Conservation (phyloP, 2,888 invertebrate species). For the Sinotaia quadrata region DNA sequence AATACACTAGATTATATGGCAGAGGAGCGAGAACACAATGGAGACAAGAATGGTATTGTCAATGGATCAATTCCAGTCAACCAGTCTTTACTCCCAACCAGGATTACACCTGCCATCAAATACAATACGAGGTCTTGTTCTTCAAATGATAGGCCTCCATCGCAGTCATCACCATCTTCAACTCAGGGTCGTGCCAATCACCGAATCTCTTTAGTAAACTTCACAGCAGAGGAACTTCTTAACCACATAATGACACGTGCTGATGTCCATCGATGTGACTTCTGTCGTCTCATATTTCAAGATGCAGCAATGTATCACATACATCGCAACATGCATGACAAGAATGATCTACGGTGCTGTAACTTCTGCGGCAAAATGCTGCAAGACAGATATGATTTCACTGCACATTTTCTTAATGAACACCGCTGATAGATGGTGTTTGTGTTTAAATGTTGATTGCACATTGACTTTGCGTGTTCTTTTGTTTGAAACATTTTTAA, state of each 20-base stretch:
- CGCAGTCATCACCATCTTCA: not conserved
- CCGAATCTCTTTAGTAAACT: slow-evolving; percentile 48
- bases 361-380: slow-evolving; percentile 53
- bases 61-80: slow-evolving; percentile 34
- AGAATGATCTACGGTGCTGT: slow-evolving; percentile 49
- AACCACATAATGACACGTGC: slow-evolving; percentile 50
- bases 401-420: slow-evolving; percentile 52
- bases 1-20: not conserved
- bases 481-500: too few species aligned
- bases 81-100: slow-evolving; percentile 12
- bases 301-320: slow-evolving; percentile 58
- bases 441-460: not conserved
- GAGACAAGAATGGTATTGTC: slow-evolving; percentile 32
- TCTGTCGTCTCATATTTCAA: slow-evolving; percentile 53
- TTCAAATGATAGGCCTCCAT: not conserved
- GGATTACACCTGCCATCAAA: not conserved
- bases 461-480: too few species aligned
- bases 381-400: slow-evolving; percentile 52
- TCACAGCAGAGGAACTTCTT: slow-evolving; percentile 50
- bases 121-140: not conserved
- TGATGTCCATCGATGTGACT: slow-evolving; percentile 51
- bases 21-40: not conserved
- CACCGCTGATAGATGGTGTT: slow-evolving; percentile 23
- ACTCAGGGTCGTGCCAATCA: slow-evolving; percentile 43
- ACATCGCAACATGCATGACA: slow-evolving; percentile 57